Evolutionary conservation across 2,888 invertebrate genomes (phyloP), one percentile per base, ranked within the genome.

Genomic region (Boloria selene): DNA sequence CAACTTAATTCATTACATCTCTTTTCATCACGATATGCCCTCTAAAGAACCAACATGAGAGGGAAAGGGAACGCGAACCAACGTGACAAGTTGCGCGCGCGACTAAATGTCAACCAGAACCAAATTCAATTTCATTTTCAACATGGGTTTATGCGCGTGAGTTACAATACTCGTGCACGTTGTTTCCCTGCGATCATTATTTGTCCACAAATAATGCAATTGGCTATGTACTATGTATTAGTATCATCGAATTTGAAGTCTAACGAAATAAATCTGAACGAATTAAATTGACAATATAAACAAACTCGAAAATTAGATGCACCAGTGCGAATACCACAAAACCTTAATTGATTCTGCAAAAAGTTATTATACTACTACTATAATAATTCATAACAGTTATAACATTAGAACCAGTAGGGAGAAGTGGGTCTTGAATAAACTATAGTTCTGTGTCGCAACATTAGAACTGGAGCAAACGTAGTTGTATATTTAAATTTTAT

Each of bases 71-170:
- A 74, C 74, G 77, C 75, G 75, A 74, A 74, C 70, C 75, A 77
- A 82, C 79, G 83, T 82, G 82, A 84, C 78, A 78, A 76, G 77
- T 77, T 77, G 75, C 74, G 72, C 74, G 78, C 77, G 75, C 78
- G 75, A 79, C 78, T 79, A 85, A 89, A 89, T 86, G 84, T 83
- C 86, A 87, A 81, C 82, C 80, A 81, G 78, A 84, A 81, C 80
- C 78, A 80, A 85, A 85, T 86, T 84, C 82, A 84, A 84, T 86
- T 85, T 83, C 78, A 78, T 82, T 86, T 85, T 84, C 83, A 82
- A 85, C 83, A 85, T 83, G 79, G 79, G 79, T 80, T 83, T 72
- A 80, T 84, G 82, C 83, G 81, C 83, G 81, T 81, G 84, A 85
- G 83, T 81, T 80, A 82, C 83, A 81, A 78, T 80, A 79, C 77